Evolutionary conservation across 2,888 invertebrate genomes (phyloP), one percentile per base, ranked within the genome.

Genomic region (Diaperis boleti): DNA sequence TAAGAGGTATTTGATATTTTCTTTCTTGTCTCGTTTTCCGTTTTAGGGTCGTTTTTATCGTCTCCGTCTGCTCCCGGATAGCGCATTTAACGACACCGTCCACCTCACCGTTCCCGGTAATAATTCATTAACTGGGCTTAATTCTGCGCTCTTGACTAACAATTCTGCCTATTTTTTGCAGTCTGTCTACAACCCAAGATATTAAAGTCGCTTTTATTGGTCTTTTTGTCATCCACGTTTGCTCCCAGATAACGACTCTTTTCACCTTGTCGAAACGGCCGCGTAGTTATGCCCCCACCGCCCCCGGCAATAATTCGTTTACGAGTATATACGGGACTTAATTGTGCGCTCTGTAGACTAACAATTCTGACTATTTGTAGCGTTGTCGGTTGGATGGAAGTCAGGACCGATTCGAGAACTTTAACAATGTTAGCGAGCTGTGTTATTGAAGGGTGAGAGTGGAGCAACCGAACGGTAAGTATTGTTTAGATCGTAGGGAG

Each of bases 281-380:
- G 15, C 41, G 7, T 41, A n/a, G n/a, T 26, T 26, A 10, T 10
- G 11, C 14, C 49, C 33, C 33, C 35, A 14, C 15, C 7, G 2
- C 26, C 45, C 29, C 44, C n/a, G 13, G 50, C 15, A 55, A 55
- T 44, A 55, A 55, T 55, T 55, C 52, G 52, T 37, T 37, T 37
- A 52, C 18, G 15, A 50, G 35, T 47, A 29, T 47, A 47, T 47
- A 50, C 22, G 14, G 8, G 52, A 37, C 52, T 37, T 52, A 52
- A 52, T 52, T 52, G 52, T 50, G 49, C 29, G 59, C 50, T 56
- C 42, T 50, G 39, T n/a, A n/a, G 29, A 15, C 47, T 59, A 59
- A 59, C 50, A 59, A 59, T 59, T 37, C 56, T 45, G 52, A 56
- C 55, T 62, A 62, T 62, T 62, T 62, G 62, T 62, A 37, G 33